These are phyloP conservation scores for Dipodomys merriami DNA, from an alignment of 2,113 vertebrate genomes.

Conservation along the genomic window DNA sequence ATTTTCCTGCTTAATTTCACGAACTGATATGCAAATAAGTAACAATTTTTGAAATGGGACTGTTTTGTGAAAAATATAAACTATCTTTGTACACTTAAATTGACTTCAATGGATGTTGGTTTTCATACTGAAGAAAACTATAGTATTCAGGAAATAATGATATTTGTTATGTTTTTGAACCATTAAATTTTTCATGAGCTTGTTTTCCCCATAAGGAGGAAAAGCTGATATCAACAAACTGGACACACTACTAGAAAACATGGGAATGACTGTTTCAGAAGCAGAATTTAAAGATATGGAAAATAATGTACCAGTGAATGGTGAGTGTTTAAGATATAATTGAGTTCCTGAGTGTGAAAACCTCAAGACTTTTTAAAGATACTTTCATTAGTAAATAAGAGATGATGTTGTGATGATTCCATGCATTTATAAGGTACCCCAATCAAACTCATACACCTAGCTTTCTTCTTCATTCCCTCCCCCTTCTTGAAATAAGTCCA, in stretches of 20 bases:
- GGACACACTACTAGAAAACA: background rate
- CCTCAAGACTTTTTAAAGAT: background rate
- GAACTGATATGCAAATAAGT: background rate
- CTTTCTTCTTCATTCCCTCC: no score
- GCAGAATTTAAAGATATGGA: constrained; percentile 33
- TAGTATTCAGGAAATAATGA: background rate
- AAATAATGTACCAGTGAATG: constrained; percentile 3
- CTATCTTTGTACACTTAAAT: background rate
- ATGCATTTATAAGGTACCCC: no score
- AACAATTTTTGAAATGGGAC: background rate
- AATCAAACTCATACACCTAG: no score
- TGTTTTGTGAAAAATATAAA: background rate
- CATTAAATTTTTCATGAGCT: background rate
- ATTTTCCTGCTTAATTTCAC: background rate
- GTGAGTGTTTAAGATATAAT: background rate
- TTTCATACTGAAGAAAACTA: background rate
- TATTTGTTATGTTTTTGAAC: background rate
- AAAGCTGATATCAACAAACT: constrained; percentile 7
- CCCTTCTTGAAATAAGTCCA: no score
- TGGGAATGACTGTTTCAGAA: background rate
- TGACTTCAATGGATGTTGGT: background rate
- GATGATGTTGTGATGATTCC: no score
- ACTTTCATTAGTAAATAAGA: no score
- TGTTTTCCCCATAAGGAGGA: background rate
- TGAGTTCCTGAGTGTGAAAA: no score